Evolutionary conservation across 1,140 invertebrate genomes (phyloP), one percentile per base, ranked within the genome.

Genomic region (Zophobas atratus): DNA sequence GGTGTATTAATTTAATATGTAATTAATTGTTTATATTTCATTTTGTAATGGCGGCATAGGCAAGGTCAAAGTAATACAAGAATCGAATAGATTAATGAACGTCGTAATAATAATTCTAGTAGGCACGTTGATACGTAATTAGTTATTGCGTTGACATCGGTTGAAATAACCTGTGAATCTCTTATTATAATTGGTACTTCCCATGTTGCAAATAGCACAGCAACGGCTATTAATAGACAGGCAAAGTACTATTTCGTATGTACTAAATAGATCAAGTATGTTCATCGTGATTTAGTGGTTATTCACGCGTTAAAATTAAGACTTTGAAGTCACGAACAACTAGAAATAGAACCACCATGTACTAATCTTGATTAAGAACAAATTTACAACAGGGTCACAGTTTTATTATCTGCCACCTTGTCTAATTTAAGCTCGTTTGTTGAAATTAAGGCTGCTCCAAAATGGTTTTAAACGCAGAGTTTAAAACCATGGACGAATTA

Each of bases 221-320:
- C 39, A 63, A 63, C 38, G n/a, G 57, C 57, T 63, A 63, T 63
- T 38, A 63, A 63, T 63, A 63, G 35, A 63, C 57, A 39, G n/a
- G 6, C 32, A 36, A 63, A 38, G 57, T 51, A 51, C 49, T 20
- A 51, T 32, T 32, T 36, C 39, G 57, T n/a, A 63, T 63, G 57
- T n/a, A 63, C 36, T 63, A 56, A 63, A 39, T 39, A 63, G 57
- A 63, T 63, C 20, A 57, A 63, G 35, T 63, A 36, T 36, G 36
- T 34, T 63, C 57, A n/a, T 63, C 57, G 57, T 63, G 36, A 63
- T 63, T 39, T 39, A 63, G 35, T 36, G 57, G 57, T 72, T 72
- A 72, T 55, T 72, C 70, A 72, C 51, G 46, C 51, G 70, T 72
- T 72, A 72, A 72, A 72, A 72, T 72, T 72, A 72, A 72, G 51